phyloP scores from a whole-genome alignment of 64 coral and sea anemone genomes.

The Porites lutea region DNA sequence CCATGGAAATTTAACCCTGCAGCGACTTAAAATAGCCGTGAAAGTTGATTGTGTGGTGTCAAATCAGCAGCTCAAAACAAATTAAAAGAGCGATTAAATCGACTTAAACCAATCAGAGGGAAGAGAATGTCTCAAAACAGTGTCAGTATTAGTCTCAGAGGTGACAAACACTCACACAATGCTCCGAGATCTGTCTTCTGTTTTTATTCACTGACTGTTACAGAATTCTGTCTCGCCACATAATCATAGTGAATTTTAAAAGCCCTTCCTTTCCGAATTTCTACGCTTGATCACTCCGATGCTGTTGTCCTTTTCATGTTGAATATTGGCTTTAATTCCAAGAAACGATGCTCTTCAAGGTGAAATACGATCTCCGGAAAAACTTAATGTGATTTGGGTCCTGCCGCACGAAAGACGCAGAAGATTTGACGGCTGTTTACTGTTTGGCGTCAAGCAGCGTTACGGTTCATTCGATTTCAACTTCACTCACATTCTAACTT shows the following conservation, averaged over 20 bases:
- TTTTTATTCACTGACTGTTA: slow-evolving; percentile 37
- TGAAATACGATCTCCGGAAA: slow-evolving; percentile 51
- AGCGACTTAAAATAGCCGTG: slow-evolving; percentile 37
- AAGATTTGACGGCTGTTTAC: neutral
- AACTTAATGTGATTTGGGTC: slow-evolving; percentile 24
- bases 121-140: slow-evolving; percentile 35
- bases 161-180: slow-evolving; percentile 7
- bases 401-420: slow-evolving; percentile 2
- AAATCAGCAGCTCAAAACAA: slow-evolving; percentile 38
- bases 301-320: slow-evolving; percentile 15
- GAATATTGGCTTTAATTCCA: slow-evolving; percentile 16
- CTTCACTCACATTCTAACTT: neutral
- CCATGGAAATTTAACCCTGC: slow-evolving; percentile 38
- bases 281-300: neutral
- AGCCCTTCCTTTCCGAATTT: neutral
- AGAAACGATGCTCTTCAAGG: neutral
- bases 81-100: slow-evolving; percentile 33
- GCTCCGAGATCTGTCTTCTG: neutral
- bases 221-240: slow-evolving; percentile 11
- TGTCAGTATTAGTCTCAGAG: neutral
- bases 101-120: slow-evolving; percentile 19
- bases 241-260: slow-evolving; percentile 18
- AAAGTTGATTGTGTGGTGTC: slow-evolving; percentile 36
- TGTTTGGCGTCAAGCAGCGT: neutral
- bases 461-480: neutral